A percentile compares a stretch with the other conserved stretches of the same genome.
Conservation (phyloP, 2,888 invertebrate species). For the Hylaea fasciaria region DNA sequence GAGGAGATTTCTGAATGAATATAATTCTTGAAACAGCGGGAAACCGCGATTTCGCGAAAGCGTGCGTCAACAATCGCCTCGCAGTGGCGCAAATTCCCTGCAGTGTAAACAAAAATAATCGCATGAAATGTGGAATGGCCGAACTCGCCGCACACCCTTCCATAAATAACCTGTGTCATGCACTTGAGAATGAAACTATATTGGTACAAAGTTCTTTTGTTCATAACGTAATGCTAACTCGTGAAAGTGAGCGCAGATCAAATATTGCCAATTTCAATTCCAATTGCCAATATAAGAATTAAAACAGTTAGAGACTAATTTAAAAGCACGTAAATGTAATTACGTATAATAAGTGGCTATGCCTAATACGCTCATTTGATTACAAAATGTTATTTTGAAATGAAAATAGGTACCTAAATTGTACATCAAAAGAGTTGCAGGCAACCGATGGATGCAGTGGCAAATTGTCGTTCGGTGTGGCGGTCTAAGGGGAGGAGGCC, state of each 20-base stretch:
- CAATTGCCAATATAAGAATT: no score
- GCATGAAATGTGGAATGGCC: constrained; percentile 18
- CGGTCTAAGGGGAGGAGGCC: no score
- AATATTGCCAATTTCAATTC: no score
- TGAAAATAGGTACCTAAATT: no score
- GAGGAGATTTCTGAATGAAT: neutral
- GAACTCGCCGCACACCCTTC: constrained; percentile 8
- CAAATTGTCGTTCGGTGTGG: no score
- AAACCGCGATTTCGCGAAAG: constrained; percentile 25
- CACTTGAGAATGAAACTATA: constrained; percentile 8
- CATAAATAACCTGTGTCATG: constrained; percentile 23
- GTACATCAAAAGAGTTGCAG: no score
- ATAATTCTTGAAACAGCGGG: constrained; percentile 8
- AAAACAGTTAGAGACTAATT: no score
- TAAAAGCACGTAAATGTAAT: no score
- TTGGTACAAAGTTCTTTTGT: neutral
- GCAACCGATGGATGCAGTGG: no score
- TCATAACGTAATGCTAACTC: neutral
- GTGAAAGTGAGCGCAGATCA: neutral
- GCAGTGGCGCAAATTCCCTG: constrained; percentile 25
- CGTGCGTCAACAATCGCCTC: constrained; percentile 23
- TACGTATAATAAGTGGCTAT: no score
- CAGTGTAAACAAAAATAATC: constrained; percentile 29
- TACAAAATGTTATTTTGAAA: no score
- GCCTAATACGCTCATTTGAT: no score